A percentile compares a stretch with the other conserved stretches of the same genome.
phyloP scores from a whole-genome alignment of 2,888 invertebrate species.

The Nemurella pictetii region DNA sequence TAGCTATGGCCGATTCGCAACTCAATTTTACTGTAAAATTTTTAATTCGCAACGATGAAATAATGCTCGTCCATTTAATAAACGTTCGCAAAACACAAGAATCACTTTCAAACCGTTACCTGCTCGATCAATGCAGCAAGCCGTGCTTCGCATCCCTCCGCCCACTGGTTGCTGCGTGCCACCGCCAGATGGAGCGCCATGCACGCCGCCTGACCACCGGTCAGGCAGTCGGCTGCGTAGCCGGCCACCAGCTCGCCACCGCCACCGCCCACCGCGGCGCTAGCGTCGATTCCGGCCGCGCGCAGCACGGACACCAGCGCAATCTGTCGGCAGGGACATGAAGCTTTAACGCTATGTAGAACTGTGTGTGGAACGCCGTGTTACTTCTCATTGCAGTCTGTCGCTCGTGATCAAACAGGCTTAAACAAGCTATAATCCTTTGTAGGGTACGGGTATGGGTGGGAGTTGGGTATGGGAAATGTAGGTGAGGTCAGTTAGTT shows the following conservation, averaged over 20 bases:
- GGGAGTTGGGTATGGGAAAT: neutral
- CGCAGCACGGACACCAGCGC: conserved; percentile 68
- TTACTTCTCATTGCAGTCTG: no score
- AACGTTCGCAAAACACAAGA: no score
- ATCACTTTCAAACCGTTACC: no score
- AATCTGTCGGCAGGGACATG: conserved; percentile 50
- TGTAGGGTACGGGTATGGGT: neutral
- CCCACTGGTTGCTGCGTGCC: neutral
- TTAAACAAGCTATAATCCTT: neutral
- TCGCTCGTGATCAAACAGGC: no score
- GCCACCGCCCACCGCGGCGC: conserved; percentile 84
- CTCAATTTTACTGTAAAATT: no score
- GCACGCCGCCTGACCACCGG: conserved; percentile 82
- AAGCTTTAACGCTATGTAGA: no score
- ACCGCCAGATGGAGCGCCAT: conserved; percentile 59
- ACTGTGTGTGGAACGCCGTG: no score
- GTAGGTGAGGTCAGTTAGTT: no score
- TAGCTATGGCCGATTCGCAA: no score
- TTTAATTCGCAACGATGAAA: no score
- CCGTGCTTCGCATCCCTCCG: neutral
- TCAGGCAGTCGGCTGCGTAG: conserved; percentile 91
- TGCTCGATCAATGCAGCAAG: neutral
- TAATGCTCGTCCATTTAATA: no score
- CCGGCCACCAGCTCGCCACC: conserved; percentile 94
- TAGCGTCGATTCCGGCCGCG: conserved; percentile 63